phyloP scores from a whole-genome alignment of 2,113 vertebrate species.

The Nipponia nippon region DNA sequence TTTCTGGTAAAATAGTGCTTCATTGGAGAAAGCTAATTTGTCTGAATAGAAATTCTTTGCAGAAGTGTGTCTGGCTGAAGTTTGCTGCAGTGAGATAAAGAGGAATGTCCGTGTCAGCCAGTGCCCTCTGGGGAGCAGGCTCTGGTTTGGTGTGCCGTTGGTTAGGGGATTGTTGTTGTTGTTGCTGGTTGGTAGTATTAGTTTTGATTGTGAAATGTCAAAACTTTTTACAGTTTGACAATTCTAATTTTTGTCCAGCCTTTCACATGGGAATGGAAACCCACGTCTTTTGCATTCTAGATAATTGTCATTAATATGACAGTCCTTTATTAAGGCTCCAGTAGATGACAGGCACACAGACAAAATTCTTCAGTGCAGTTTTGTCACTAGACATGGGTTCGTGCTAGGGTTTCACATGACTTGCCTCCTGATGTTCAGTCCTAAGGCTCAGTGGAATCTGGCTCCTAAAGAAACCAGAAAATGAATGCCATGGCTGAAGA shows the following conservation, averaged over 20 bases:
- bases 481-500: not conserved
- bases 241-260: not conserved
- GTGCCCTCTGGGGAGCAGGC: not conserved
- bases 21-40: not conserved
- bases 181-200: not conserved
- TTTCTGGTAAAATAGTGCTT: not conserved
- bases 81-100: not conserved
- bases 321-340: not conserved
- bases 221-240: not conserved
- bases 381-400: not conserved
- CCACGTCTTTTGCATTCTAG: not conserved
- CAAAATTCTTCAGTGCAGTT: not conserved
- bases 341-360: not conserved
- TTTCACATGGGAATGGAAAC: not conserved
- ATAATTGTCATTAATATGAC: accelerated
- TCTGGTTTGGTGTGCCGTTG: not conserved
- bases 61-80: not conserved
- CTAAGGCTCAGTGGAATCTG: not conserved
- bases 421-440: not conserved
- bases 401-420: not conserved
- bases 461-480: not conserved
- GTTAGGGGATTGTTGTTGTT: not conserved
- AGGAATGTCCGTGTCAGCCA: not conserved
- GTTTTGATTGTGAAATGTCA: not conserved
- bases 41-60: not conserved